These are phyloP conservation scores for Plotosus lineatus DNA, from an alignment of 2,113 vertebrate genomes.

Conservation along the genomic window DNA sequence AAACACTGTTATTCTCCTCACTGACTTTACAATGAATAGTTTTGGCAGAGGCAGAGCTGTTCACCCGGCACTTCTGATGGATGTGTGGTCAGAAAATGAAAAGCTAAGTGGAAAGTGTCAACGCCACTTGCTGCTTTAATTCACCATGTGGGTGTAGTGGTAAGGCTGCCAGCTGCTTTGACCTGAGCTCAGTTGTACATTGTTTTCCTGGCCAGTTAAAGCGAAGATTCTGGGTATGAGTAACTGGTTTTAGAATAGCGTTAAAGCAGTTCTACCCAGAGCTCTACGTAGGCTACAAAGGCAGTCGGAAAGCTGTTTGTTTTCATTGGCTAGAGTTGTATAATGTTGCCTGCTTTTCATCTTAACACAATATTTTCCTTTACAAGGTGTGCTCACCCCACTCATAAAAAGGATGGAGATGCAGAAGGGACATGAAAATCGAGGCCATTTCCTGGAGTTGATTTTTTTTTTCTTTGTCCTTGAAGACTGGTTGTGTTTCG, in stretches of 20 bases:
- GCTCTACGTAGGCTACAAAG: not conserved
- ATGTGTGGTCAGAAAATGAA: conserved; percentile 42
- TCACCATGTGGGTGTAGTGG: conserved; percentile 35
- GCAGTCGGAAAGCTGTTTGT: conserved; percentile 28
- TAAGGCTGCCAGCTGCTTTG: conserved; percentile 14
- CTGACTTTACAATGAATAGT: conserved; percentile 27
- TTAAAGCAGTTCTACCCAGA: conserved; percentile 5
- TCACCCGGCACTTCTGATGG: conserved; percentile 22
- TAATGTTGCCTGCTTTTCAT: conserved; percentile 52
- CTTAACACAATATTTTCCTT: conserved; percentile 42
- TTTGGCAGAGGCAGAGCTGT: conserved; percentile 29
- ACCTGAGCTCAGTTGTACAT: conserved; percentile 15
- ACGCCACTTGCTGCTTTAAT: conserved; percentile 39
- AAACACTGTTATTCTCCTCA: conserved; percentile 56
- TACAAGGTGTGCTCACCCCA: conserved; percentile 44
- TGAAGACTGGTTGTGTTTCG: conserved; percentile 28
- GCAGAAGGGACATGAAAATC: conserved; percentile 36
- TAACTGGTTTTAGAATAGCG: conserved; percentile 20
- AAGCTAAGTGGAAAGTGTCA: conserved; percentile 51
- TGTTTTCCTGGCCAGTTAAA: not conserved
- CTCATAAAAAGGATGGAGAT: conserved; percentile 40
- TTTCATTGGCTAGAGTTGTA: conserved; percentile 47
- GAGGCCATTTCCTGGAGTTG: conserved; percentile 44
- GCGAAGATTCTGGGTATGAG: not conserved
- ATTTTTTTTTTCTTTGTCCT: conserved; percentile 25